phyloP scores from a whole-genome alignment of 2,113 vertebrate genomes.

The Scomber colias region DNA sequence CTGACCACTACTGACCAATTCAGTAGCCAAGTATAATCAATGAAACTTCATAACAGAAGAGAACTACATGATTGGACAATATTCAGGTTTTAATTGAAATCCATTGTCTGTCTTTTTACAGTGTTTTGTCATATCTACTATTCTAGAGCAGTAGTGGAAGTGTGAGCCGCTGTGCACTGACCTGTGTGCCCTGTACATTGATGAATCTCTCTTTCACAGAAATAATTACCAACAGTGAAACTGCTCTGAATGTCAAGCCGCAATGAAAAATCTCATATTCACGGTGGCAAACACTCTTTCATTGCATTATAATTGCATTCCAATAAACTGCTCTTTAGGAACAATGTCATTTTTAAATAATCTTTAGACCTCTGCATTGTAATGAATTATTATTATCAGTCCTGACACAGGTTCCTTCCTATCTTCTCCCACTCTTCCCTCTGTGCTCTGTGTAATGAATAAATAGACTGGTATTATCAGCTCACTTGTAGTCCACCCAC shows the following conservation, averaged over 20 bases:
- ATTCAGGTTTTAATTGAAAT: not conserved
- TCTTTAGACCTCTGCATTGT: conserved; percentile 31
- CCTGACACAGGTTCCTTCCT: conserved; percentile 40
- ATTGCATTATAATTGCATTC: conserved; percentile 39
- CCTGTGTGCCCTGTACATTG: not conserved
- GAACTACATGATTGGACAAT: not conserved
- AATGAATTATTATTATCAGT: conserved; percentile 64
- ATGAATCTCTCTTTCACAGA: conserved; percentile 1
- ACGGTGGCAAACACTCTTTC: not conserved
- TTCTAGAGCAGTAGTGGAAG: conserved; percentile 1
- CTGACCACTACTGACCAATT: not conserved
- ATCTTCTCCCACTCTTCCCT: conserved; percentile 31
- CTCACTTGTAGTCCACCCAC: conserved; percentile 58
- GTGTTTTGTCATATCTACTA: conserved; percentile 3
- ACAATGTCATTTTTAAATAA: conserved; percentile 45
- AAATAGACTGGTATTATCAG: conserved; percentile 60
- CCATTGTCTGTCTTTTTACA: not conserved
- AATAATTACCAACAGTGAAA: conserved; percentile 30
- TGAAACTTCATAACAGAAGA: not conserved
- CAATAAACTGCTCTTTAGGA: conserved; percentile 45
- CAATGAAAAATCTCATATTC: conserved; percentile 28
- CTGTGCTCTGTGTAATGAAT: conserved; percentile 48
- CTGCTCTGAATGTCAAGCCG: conserved; percentile 27
- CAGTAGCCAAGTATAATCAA: not conserved
- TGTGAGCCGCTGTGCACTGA: conserved; percentile 3